Base-by-base conservation (phyloP, 2,113 vertebrate species). In the Halichoeres trimaculatus region DNA sequence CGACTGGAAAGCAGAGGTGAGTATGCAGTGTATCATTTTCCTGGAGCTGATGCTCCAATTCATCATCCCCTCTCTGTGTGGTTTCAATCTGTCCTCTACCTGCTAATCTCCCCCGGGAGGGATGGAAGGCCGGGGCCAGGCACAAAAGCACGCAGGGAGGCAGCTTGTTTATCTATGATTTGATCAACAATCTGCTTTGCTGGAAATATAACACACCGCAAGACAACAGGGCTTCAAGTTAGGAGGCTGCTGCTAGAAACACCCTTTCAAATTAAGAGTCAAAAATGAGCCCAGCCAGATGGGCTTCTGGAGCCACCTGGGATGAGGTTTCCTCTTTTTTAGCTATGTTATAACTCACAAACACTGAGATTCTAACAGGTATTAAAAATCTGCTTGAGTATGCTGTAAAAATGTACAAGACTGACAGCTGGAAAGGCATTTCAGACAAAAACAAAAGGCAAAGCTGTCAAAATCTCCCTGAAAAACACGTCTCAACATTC, bases 1-100 rank as follows among this genome's bases (percentile, higher is more conserved):
- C 45, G 8, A 34, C 40, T 19, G 64, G 38, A 73, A 52, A 83
- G 54, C 62, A 69, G 54, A 80, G 62, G 52, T 51, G 56, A 77
- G 71, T 5, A n/a, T 48, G 35, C 22, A 34, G 45, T 23, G 57
- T 24, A 72, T 83, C 54, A 71, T 80, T 81, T 72, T 78, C 64
- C 54, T 62, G 59, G 65, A 68, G 58, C 55, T 58, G 72, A 70
- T 79, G 79, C 72, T 65, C 76, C 86, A 87, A 79, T 94, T 90
- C 75, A 94, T 90, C 78, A 87, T 81, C 85, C 85, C 47, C 55
- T 70, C 64, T 82, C 58, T 69, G 75, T 79, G 74, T 78, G 53
- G 65, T 82, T 83, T 62, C 80, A 78, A 70, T 86, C 74, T 74
- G 60, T 86, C 76, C 60, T 77, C 77, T 57, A 60, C 71, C 70